Percentiles rank a stretch among this genome's conserved stretches.
These are phyloP conservation scores for Sinocyclocheilus anshuiensis DNA, from an alignment of 2,113 vertebrate species.

Conservation along the genomic window DNA sequence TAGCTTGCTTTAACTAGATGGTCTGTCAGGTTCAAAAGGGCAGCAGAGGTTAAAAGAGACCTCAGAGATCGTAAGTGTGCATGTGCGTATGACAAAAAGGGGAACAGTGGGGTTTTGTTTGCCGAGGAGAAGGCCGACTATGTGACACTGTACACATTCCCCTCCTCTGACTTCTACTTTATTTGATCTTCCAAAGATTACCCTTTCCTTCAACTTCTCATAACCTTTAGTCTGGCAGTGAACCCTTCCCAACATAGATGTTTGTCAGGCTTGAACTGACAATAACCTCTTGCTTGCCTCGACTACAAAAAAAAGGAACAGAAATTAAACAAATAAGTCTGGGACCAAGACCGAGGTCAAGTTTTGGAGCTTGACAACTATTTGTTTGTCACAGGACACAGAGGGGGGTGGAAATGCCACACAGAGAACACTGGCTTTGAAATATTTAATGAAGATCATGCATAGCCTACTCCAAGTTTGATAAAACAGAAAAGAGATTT, in stretches of 20 bases:
- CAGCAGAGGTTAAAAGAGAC: slow-evolving; percentile 56
- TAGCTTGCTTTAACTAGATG: slow-evolving; percentile 48
- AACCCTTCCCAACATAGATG: slow-evolving; percentile 56
- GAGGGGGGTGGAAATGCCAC: slow-evolving; percentile 33
- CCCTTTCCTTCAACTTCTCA: slow-evolving; percentile 63
- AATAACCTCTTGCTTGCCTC: slow-evolving; percentile 58
- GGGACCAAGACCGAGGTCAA: slow-evolving; percentile 52
- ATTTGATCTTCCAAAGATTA: slow-evolving; percentile 64
- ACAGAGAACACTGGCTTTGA: slow-evolving; percentile 51
- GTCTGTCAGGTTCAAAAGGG: slow-evolving; percentile 51
- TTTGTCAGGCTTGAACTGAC: slow-evolving; percentile 63
- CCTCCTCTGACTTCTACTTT: slow-evolving; percentile 55
- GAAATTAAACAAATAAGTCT: slow-evolving; percentile 61
- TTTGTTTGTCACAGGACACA: slow-evolving; percentile 52
- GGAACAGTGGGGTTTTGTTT: slow-evolving; percentile 61
- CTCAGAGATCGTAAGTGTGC: slow-evolving; percentile 32
- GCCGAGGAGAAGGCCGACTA: slow-evolving; percentile 41
- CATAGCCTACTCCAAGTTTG: too few species aligned
- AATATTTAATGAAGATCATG: too few species aligned
- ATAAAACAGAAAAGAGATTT: too few species aligned
- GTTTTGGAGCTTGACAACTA: slow-evolving; percentile 53
- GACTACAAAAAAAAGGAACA: slow-evolving; percentile 56
- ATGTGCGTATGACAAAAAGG: slow-evolving; percentile 20
- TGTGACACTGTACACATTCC: slow-evolving; percentile 54
- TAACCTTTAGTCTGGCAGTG: slow-evolving; percentile 62